A percentile compares a stretch with the other conserved stretches of the same genome.
phyloP scores from a whole-genome alignment of 2,113 vertebrate species.

The Otocyon megalotis region DNA sequence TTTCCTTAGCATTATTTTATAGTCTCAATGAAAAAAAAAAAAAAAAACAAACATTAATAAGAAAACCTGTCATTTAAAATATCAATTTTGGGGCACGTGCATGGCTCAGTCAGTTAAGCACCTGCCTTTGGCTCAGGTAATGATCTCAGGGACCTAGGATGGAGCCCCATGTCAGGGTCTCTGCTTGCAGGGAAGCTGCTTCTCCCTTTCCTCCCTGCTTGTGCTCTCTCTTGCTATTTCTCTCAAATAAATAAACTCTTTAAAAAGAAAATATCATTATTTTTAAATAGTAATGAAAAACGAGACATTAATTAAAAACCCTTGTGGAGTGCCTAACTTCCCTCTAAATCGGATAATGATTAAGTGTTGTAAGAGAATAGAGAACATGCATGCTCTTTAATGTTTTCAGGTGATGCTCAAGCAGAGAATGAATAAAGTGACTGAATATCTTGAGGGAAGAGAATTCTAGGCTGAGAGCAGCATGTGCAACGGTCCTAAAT shows the following conservation, averaged over 20 bases:
- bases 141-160: no score
- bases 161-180: no score
- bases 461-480: not conserved
- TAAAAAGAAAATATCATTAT: not conserved
- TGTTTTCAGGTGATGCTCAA: not conserved
- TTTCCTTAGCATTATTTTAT: not conserved
- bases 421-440: not conserved
- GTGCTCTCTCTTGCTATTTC: no score
- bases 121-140: no score
- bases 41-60: not conserved
- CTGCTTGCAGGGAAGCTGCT: no score
- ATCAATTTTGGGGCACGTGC: not conserved
- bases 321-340: not conserved
- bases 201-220: no score
- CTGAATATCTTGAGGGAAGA: not conserved
- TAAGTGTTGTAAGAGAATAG: not conserved
- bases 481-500: not conserved
- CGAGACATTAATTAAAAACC: not conserved
- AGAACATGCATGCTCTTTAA: not conserved
- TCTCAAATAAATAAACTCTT: no score
- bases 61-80: not conserved
- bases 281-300: slow-evolving; percentile 18
- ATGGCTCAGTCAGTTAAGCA: no score
- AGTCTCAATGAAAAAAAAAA: not conserved
- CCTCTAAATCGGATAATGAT: not conserved